Conservation (phyloP, 2,888 invertebrate species). For the Eledona agricola region DNA sequence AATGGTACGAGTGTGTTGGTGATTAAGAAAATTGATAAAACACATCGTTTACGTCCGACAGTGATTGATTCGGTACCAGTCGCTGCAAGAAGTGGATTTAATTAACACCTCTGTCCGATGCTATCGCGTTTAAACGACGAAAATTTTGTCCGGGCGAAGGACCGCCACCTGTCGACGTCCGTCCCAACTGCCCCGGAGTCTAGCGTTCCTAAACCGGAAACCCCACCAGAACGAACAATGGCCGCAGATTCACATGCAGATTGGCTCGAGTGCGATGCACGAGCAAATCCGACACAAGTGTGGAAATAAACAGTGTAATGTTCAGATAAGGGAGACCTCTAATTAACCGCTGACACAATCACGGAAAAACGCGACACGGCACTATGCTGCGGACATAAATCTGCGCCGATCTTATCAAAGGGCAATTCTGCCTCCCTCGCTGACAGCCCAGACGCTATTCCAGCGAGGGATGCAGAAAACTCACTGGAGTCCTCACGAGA, state of each 20-base stretch:
- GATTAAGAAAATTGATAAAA: constrained; percentile 56
- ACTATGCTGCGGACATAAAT: constrained; percentile 53
- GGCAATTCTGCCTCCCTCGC: constrained; percentile 15
- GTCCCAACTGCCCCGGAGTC: constrained; percentile 13
- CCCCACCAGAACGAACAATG: constrained; percentile 1
- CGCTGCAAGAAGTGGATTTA: constrained; percentile 52
- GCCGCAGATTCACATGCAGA: constrained; percentile 19
- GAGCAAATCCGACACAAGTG: constrained; percentile 43
- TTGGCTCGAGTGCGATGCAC: constrained; percentile 12
- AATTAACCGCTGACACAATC: constrained; percentile 59
- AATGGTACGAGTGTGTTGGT: constrained; percentile 49
- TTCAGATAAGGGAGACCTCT: constrained; percentile 52
- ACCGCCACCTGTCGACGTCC: constrained; percentile 25
- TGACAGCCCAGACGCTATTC: no score
- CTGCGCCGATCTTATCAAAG: constrained; percentile 47
- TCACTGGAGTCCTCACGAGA: no score
- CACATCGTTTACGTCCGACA: constrained; percentile 52
- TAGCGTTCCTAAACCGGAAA: not conserved
- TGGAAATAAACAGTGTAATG: constrained; percentile 48
- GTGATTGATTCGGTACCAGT: constrained; percentile 55
- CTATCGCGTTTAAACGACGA: constrained; percentile 32
- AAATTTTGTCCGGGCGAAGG: constrained; percentile 11
- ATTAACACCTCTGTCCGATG: constrained; percentile 53
- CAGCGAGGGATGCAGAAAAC: constrained; percentile 12
- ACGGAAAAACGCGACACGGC: constrained; percentile 55